These are phyloP conservation scores for Apis laboriosa DNA, from an alignment of 1,140 invertebrate genomes.

Conservation along the genomic window DNA sequence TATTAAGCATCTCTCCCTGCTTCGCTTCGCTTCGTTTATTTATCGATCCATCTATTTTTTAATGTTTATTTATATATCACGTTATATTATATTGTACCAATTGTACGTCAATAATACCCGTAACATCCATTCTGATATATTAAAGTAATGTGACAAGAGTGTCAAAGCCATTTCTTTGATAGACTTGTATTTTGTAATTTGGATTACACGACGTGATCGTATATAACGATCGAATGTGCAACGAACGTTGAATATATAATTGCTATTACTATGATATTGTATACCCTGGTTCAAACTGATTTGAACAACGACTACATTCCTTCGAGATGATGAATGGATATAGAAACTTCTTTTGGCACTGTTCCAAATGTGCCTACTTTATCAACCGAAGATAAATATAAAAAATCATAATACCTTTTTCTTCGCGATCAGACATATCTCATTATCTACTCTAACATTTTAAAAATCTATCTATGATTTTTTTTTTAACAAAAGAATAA, in stretches of 20 bases:
- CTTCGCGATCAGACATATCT: too few relatives aligned
- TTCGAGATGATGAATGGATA: too few relatives aligned
- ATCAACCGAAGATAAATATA: too few relatives aligned
- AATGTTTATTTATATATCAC: neutral
- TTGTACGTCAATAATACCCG: neutral
- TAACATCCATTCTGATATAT: neutral
- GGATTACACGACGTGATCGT: neutral
- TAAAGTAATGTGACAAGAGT: neutral
- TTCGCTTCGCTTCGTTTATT: constrained; percentile 3
- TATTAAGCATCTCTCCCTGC: constrained; percentile 28
- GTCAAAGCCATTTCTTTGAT: neutral
- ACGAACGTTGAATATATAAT: neutral
- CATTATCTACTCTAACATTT: too few relatives aligned
- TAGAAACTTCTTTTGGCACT: too few relatives aligned
- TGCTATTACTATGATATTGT: neutral
- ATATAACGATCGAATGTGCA: neutral
- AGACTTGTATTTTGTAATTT: neutral
- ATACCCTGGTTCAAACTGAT: too few relatives aligned
- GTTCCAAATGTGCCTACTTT: too few relatives aligned
- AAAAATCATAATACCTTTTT: too few relatives aligned
- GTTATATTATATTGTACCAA: constrained; percentile 21
- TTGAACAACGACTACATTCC: too few relatives aligned
- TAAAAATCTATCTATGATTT: too few relatives aligned
- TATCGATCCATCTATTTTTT: neutral
- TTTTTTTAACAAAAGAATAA: too few relatives aligned